Percentiles rank a stretch among this genome's conserved stretches.
Evolutionary conservation across 1,140 invertebrate genomes (phyloP).

Genomic region (Gerris buenoi): DNA sequence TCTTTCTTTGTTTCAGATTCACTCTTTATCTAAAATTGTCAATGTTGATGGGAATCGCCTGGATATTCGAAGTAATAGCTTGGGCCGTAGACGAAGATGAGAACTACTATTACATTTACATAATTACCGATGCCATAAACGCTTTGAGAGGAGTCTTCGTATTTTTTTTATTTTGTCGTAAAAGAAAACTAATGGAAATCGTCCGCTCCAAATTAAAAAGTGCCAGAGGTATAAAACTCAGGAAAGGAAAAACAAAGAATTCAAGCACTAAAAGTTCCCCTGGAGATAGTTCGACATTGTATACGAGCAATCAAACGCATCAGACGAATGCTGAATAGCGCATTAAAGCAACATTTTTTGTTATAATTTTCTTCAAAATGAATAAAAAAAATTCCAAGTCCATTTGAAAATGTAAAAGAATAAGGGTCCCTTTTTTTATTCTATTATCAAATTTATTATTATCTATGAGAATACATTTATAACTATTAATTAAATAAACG

Average conservation of each 20-base stretch:
- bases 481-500: no score
- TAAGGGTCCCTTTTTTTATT: no score
- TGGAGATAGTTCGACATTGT: background rate
- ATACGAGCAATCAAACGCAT: background rate
- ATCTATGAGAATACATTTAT: no score
- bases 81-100: conserved; percentile 33
- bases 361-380: no score
- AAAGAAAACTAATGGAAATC: conserved; percentile 27
- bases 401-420: no score
- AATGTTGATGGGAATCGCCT: conserved; percentile 56
- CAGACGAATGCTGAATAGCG: background rate
- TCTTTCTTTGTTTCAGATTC: conserved; percentile 20
- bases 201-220: background rate
- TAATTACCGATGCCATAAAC: conserved; percentile 39
- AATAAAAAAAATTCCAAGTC: no score
- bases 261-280: background rate
- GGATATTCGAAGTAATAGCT: conserved; percentile 51
- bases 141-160: conserved; percentile 45
- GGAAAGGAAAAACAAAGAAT: background rate
- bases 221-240: background rate
- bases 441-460: no score
- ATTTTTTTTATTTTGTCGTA: conserved; percentile 54
- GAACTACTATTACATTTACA: conserved; percentile 41
- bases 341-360: no score
- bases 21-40: conserved; percentile 48